Conservation (phyloP, 2,888 invertebrate species). For the Aplocera efformata region DNA sequence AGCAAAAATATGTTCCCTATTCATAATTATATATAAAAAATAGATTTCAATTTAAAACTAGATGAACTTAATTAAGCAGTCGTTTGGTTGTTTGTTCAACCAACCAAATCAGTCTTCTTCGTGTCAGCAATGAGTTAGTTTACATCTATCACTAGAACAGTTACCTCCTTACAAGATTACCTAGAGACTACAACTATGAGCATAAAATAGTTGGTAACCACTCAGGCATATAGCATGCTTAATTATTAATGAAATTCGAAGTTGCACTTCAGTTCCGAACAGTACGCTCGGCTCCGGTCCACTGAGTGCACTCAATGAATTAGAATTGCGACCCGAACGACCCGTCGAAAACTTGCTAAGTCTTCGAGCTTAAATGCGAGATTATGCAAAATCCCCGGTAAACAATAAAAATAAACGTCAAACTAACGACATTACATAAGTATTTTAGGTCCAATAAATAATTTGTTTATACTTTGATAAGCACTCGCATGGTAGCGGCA, state of each 20-base stretch:
- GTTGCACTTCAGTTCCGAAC: slow-evolving; percentile 10
- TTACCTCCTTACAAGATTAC: slow-evolving; percentile 1
- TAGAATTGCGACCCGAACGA: slow-evolving; percentile 20
- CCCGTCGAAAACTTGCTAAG: slow-evolving; percentile 9
- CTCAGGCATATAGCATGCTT: slow-evolving; percentile 12
- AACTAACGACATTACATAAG: too few relatives aligned
- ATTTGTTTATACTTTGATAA: too few relatives aligned
- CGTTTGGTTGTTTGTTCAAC: too few relatives aligned
- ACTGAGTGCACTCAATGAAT: slow-evolving; percentile 20
- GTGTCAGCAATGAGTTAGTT: neutral
- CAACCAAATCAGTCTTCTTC: too few relatives aligned
- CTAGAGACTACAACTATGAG: neutral
- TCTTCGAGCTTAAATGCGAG: neutral
- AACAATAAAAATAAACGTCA: too few relatives aligned
- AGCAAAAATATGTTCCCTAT: too few relatives aligned
- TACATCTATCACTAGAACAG: neutral
- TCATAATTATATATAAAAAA: too few relatives aligned
- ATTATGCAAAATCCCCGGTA: too few relatives aligned
- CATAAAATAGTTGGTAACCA: slow-evolving; percentile 6
- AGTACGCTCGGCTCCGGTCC: slow-evolving; percentile 7
- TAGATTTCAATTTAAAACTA: too few relatives aligned
- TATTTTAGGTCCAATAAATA: too few relatives aligned
- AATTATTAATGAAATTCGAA: slow-evolving; percentile 21
- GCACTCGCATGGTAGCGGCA: too few relatives aligned
- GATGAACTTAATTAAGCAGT: too few relatives aligned